These are phyloP conservation scores for Ormyrus thymus DNA, from an alignment of 2,888 invertebrate genomes.

Conservation along the genomic window DNA sequence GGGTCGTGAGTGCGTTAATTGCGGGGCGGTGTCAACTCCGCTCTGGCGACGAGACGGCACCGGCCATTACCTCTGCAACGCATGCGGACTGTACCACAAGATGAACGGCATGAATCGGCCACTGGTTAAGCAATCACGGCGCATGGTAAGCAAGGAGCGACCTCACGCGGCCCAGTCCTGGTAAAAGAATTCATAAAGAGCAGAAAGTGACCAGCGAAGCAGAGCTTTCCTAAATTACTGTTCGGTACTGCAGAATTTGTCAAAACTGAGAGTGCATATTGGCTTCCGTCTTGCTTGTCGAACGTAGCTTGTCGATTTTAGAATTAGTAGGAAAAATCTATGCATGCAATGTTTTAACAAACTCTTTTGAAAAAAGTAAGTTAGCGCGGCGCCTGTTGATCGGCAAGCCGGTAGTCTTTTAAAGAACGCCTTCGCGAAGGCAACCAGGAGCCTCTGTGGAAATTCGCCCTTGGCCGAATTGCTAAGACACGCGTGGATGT, in stretches of 20 bases:
- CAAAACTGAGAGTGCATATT: too few relatives aligned
- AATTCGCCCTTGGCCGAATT: slow-evolving; percentile 71
- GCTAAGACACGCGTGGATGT: neutral
- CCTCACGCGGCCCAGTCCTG: slow-evolving; percentile 61
- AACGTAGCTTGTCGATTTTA: too few relatives aligned
- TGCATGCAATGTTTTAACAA: neutral
- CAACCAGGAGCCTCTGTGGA: slow-evolving; percentile 72
- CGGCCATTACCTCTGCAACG: slow-evolving; percentile 98
- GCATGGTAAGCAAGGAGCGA: slow-evolving; percentile 86
- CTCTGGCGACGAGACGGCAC: slow-evolving; percentile 97
- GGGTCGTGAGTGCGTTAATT: slow-evolving; percentile 98
- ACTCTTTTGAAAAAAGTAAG: neutral
- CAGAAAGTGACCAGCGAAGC: neutral
- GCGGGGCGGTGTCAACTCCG: slow-evolving; percentile 97
- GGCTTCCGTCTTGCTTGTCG: too few relatives aligned
- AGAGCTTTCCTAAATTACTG: neutral
- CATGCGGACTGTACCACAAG: slow-evolving; percentile 98
- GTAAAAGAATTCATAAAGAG: slow-evolving; percentile 31
- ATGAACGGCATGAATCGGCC: slow-evolving; percentile 98
- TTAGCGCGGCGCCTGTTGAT: slow-evolving; percentile 33
- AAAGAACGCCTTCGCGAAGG: slow-evolving; percentile 38
- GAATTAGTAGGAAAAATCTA: too few relatives aligned
- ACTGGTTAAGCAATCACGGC: slow-evolving; percentile 91
- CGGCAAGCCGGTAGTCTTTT: slow-evolving; percentile 42
- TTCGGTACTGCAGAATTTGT: too few relatives aligned